A percentile compares a stretch with the other conserved stretches of the same genome.
Conservation (phyloP, 1,140 invertebrate species). For the Drosophila ambigua region DNA sequence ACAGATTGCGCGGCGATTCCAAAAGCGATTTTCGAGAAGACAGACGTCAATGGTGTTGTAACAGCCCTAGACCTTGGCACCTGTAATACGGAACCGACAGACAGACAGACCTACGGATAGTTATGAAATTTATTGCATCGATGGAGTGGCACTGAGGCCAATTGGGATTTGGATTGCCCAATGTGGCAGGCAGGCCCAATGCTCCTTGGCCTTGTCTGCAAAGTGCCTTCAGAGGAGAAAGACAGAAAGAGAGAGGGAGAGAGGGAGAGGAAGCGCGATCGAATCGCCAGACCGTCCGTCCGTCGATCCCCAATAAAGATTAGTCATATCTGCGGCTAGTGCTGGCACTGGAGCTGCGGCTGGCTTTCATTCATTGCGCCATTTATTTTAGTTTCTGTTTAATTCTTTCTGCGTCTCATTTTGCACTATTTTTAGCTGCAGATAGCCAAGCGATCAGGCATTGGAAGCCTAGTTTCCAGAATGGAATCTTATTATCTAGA, state of each 20-base stretch:
- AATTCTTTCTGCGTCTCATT: conserved; percentile 32
- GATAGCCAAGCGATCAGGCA: conserved; percentile 8
- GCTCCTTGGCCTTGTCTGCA: conserved; percentile 32
- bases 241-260: too few species aligned
- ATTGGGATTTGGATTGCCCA: background rate
- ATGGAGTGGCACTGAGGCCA: background rate
- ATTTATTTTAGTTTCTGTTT: conserved; percentile 22
- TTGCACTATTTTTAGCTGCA: conserved; percentile 45
- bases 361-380: conserved; percentile 29
- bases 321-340: conserved; percentile 6
- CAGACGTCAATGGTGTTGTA: conserved; percentile 9
- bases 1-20: too few species aligned
- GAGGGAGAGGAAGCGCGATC: background rate
- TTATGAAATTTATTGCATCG: background rate
- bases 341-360: too few species aligned
- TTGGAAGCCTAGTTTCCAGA: background rate
- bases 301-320: conserved; percentile 29
- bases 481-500: too few species aligned
- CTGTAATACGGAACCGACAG: background rate
- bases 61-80: conserved; percentile 2
- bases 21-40: conserved; percentile 4
- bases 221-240: background rate
- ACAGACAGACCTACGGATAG: background rate
- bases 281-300: background rate
- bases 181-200: background rate